Conservation (phyloP, 2,797 vertebrate genomes). For the Ceryle rudis region DNA sequence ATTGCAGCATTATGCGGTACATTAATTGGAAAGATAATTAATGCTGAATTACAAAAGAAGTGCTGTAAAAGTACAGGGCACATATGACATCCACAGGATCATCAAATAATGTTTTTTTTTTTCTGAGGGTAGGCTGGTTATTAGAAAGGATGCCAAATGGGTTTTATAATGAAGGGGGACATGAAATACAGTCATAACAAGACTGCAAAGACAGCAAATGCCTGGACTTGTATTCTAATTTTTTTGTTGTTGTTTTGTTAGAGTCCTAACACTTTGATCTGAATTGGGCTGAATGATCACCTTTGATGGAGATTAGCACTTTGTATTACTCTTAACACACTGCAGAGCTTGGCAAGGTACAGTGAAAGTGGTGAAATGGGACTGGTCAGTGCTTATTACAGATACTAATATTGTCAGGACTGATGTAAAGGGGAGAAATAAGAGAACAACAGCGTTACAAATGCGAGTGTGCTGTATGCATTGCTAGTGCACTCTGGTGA, state of each 20-base stretch:
- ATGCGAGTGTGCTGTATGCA: neutral
- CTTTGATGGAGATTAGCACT: neutral
- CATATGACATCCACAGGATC: neutral
- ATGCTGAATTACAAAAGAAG: slow-evolving; percentile 29
- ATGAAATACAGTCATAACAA: neutral
- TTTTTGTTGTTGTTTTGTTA: neutral
- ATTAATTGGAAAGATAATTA: slow-evolving; percentile 61
- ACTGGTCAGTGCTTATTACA: neutral
- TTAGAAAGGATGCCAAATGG: slow-evolving; percentile 46
- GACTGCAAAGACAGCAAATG: neutral
- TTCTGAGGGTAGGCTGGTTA: neutral
- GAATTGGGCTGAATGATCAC: neutral
- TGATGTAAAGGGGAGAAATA: neutral
- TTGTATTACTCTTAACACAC: neutral
- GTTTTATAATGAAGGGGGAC: slow-evolving; percentile 45
- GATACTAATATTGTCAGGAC: neutral
- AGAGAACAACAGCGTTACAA: neutral
- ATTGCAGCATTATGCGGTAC: slow-evolving; percentile 7
- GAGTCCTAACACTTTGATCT: neutral
- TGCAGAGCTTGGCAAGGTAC: neutral
- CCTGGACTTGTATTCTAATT: neutral
- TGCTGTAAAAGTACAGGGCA: slow-evolving; percentile 4
- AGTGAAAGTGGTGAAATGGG: neutral
- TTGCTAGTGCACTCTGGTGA: neutral
- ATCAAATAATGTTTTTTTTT: neutral